Conservation (phyloP, 1,140 invertebrate species). For the Euglossa dilemma region DNA sequence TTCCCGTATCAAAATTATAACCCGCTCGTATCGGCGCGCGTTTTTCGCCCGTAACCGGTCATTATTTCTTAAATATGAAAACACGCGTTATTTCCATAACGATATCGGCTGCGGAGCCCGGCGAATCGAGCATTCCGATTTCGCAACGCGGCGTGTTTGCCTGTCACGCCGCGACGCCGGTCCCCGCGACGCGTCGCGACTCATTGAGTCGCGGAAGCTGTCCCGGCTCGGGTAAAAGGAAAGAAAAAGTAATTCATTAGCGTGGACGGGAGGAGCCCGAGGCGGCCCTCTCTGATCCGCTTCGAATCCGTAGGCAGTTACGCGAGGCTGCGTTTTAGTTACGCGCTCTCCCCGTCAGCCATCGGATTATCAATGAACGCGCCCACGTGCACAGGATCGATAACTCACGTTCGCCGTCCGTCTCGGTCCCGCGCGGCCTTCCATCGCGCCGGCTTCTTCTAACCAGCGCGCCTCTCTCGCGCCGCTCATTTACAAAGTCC, state of each 20-base stretch:
- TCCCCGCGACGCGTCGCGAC: too few species aligned
- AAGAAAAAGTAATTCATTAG: conserved; percentile 13
- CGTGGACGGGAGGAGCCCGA: background rate
- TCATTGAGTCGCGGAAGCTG: too few species aligned
- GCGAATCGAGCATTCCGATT: background rate
- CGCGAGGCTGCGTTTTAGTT: conserved; percentile 51
- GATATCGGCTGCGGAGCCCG: too few species aligned
- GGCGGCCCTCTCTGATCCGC: background rate
- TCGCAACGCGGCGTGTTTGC: too few species aligned
- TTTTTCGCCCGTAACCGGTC: too few species aligned
- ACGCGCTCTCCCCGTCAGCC: conserved; percentile 52
- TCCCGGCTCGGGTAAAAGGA: too few species aligned
- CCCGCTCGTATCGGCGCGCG: too few species aligned
- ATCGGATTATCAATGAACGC: conserved; percentile 74
- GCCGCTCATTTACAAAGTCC: conserved; percentile 55
- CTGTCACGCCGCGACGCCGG: too few species aligned
- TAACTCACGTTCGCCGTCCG: conserved; percentile 42
- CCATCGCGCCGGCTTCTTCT: background rate
- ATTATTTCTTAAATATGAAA: too few species aligned
- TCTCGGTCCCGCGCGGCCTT: background rate
- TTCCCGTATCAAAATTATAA: too few species aligned
- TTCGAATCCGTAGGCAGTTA: conserved; percentile 26
- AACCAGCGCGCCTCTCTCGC: conserved; percentile 11
- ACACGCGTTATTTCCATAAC: too few species aligned
- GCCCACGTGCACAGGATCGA: conserved; percentile 66